Conservation (phyloP, 2,797 vertebrate genomes). For the Melopsittacus undulatus region DNA sequence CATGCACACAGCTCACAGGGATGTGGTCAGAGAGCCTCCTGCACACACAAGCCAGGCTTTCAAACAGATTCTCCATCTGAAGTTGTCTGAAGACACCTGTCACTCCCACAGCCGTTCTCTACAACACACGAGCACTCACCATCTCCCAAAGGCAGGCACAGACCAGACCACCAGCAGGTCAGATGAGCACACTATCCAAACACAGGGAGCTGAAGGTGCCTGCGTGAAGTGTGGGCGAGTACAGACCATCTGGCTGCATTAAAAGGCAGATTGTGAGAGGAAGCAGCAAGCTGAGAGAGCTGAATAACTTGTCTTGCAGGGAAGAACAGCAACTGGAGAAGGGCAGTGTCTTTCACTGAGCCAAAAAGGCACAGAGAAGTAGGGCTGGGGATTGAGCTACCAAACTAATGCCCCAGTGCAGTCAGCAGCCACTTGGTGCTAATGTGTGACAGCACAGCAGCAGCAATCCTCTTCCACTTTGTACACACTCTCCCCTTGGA, state of each 20-base stretch:
- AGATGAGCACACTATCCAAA: background rate
- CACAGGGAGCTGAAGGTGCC: background rate
- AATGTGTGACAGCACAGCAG: background rate
- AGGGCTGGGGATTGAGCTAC: background rate
- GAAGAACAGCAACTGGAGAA: background rate
- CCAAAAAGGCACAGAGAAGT: background rate
- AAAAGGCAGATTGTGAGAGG: constrained; percentile 49
- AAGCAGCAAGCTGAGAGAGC: constrained; percentile 26
- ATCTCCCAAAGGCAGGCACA: background rate
- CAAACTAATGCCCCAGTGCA: background rate
- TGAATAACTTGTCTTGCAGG: background rate
- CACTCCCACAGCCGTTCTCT: background rate
- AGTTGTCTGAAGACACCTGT: background rate
- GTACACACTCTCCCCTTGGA: background rate
- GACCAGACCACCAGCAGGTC: background rate
- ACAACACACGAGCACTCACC: accelerated
- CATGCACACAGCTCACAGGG: accelerated
- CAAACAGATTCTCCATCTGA: background rate
- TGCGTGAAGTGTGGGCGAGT: background rate
- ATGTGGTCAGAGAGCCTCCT: background rate
- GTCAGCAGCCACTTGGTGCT: background rate
- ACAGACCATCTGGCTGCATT: constrained; percentile 54
- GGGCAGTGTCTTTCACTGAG: background rate
- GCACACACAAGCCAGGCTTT: background rate
- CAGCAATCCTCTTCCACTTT: background rate